Base-by-base conservation (phyloP, 2,888 invertebrate genomes). In the Ormyrus rosae region DNA sequence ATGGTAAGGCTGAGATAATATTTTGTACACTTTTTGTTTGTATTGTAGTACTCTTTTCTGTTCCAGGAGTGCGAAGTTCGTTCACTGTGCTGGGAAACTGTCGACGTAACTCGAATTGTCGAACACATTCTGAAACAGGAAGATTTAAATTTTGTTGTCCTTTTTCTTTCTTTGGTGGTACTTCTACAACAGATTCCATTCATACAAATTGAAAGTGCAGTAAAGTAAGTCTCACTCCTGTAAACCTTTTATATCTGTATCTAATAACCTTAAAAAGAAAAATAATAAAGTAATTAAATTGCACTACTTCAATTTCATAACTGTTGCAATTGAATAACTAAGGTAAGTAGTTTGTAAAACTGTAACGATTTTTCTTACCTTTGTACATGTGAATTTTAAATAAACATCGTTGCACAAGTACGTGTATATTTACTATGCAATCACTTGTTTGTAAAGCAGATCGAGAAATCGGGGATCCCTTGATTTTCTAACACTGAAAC, bases 81-180 rank as follows among this genome's bases (percentile, higher is more conserved):
- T 70, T 64, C 10, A 76, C 72, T 75, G 78, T 85, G 53, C 87
- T 87, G 0, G 89, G 88, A 77, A 83, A 88, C 6, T 88, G 86
- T 55, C 84, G 85, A 0, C 85, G 85, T 10, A 88, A 81, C 34
- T 83, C 83, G 56, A 89, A 89, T 74, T 87, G 82, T 9, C 88
- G 84, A 11, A 86, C 74, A 60, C 85, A 85, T 81, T 85, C 85
- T 7, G 81, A 67, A 1, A 85, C 58, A 56, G 82, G 81, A 7
- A 83, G 7, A 78, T 81, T 82, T n/a, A 61, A n/a, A 51, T 45
- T 11, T 45, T 61, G 46, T 56, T 64, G 34, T 63, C 64, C 34
- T 13, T 45, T 71, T 61, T 58, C 34, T 46, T 67, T 78, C 13
- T 60, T 78, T 60, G 13, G 60, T 51, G 58, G 65, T 13, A 55